These are phyloP conservation scores for Bubalus kerabau DNA, from an alignment of 2,113 vertebrate species.

Conservation along the genomic window DNA sequence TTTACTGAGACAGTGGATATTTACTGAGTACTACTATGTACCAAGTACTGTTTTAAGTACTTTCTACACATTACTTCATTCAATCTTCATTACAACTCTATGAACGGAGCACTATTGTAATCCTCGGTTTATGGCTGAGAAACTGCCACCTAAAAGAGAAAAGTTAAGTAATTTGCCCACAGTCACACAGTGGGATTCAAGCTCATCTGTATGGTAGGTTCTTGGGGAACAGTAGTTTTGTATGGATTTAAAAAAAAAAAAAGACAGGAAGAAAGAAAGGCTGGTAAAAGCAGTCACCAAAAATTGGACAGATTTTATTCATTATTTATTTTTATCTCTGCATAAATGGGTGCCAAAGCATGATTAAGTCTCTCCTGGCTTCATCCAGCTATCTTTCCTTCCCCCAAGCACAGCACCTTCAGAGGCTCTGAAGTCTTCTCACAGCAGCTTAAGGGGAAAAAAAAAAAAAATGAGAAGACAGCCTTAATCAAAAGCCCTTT, in stretches of 20 bases:
- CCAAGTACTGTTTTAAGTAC: neutral
- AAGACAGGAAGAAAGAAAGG: neutral
- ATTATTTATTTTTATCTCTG: neutral
- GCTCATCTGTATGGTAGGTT: neutral
- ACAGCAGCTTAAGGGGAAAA: conserved; percentile 48
- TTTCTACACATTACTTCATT: neutral
- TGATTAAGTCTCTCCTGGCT: neutral
- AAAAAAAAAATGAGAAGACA: neutral
- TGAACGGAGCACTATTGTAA: neutral
- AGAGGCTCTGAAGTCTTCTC: conserved; percentile 48
- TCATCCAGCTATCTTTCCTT: neutral
- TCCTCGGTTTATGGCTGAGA: neutral
- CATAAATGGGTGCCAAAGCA: neutral
- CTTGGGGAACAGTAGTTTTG: neutral
- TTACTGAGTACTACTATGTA: neutral
- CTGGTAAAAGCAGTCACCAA: conserved; percentile 13
- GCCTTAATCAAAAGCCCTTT: conserved; percentile 71
- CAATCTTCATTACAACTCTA: neutral
- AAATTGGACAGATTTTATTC: neutral
- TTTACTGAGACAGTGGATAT: neutral
- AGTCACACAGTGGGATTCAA: neutral
- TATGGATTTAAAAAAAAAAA: conserved; percentile 25
- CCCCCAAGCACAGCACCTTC: conserved; percentile 18
- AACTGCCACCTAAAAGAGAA: conserved; percentile 13
- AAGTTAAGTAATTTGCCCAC: neutral